phyloP scores from a whole-genome alignment of 2,888 invertebrate genomes.

The Leucophenga maculata region DNA sequence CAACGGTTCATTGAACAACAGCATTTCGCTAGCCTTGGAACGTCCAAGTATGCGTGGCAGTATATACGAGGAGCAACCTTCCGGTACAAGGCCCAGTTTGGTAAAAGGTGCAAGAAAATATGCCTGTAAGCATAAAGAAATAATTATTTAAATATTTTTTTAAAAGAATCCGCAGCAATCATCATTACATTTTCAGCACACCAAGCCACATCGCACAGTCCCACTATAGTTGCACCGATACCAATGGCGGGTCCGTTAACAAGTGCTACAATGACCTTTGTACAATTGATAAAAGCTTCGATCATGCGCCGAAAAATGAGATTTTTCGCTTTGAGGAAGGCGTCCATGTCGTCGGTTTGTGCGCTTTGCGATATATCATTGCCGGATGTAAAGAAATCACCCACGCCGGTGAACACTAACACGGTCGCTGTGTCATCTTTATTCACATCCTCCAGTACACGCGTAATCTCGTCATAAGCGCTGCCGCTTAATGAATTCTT shows the following conservation, averaged over 20 bases:
- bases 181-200: constrained; percentile 88
- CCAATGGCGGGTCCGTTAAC: constrained; percentile 97
- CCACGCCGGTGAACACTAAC: constrained; percentile 79
- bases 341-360: constrained; percentile 45
- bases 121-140: constrained; percentile 76
- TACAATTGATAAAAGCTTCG: constrained; percentile 85
- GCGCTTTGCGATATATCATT: constrained; percentile 53
- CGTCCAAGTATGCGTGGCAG: constrained; percentile 90
- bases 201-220: constrained; percentile 90
- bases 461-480: constrained; percentile 80
- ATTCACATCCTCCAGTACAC: constrained; percentile 80
- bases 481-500: constrained; percentile 83
- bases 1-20: constrained; percentile 83
- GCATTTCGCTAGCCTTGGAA: constrained; percentile 80
- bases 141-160: no score
- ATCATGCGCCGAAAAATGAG: constrained; percentile 77
- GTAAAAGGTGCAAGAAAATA: constrained; percentile 92
- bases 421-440: constrained; percentile 78
- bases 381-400: constrained; percentile 66
- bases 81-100: constrained; percentile 86
- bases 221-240: constrained; percentile 82
- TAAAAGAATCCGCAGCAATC: no score
- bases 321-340: constrained; percentile 58
- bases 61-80: constrained; percentile 89
- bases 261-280: constrained; percentile 88